A percentile compares a stretch with the other conserved stretches of the same genome.
Evolutionary conservation across 2,888 invertebrate genomes (phyloP).

Genomic region (Drosophila cyrtoloma): DNA sequence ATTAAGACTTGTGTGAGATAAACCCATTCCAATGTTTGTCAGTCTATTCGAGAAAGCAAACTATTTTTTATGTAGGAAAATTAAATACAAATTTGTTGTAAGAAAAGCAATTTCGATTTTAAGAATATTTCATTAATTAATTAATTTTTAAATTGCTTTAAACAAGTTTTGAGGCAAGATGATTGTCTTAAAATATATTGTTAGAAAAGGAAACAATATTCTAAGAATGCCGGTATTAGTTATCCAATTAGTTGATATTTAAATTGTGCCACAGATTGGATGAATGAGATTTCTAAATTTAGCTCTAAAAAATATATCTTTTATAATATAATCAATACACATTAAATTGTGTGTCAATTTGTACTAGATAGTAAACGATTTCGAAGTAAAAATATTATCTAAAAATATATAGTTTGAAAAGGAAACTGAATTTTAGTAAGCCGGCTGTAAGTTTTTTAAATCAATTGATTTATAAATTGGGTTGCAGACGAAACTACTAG

Average conservation of each 20-base stretch:
- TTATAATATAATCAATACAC: too few relatives aligned
- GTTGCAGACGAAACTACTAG: neutral
- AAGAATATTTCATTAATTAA: too few relatives aligned
- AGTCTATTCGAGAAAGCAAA: neutral
- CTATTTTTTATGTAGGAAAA: neutral
- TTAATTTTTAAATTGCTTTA: neutral
- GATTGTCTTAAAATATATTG: neutral
- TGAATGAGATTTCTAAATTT: neutral
- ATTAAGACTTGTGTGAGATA: neutral
- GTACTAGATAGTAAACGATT: too few relatives aligned
- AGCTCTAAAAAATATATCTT: neutral
- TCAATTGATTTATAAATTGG: neutral
- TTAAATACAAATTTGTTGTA: neutral
- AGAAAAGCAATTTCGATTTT: neutral
- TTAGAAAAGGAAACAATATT: neutral
- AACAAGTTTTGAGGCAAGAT: neutral
- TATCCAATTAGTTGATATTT: neutral
- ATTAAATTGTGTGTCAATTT: rapidly evolving
- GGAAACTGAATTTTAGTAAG: neutral
- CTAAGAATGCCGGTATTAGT: rapidly evolving
- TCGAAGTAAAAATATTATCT: too few relatives aligned
- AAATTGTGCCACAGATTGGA: neutral
- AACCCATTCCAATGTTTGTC: neutral
- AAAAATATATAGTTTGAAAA: neutral
- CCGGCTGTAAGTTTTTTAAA: rapidly evolving